These are phyloP conservation scores for Sepioteuthis lessoniana DNA, from an alignment of 2,888 invertebrate genomes.

Conservation along the genomic window DNA sequence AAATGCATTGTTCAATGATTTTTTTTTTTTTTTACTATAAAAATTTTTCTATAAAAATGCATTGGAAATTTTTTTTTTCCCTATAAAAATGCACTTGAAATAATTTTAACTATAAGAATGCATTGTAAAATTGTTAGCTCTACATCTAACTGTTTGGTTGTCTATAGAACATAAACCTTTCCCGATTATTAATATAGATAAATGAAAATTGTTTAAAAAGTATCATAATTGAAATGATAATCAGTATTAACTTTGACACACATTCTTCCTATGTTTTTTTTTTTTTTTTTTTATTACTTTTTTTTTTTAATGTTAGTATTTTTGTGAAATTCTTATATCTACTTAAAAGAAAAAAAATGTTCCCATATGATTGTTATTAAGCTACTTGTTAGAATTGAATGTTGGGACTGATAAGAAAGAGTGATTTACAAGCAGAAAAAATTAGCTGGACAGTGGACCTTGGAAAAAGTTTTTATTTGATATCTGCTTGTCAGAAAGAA, in stretches of 20 bases:
- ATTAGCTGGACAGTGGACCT: not conserved
- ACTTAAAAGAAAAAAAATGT: not conserved
- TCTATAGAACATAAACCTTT: too few species aligned
- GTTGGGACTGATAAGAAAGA: not conserved
- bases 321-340: not conserved
- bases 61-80: too few species aligned
- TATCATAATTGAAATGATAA: too few species aligned
- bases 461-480: not conserved
- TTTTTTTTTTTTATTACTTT: not conserved
- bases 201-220: too few species aligned
- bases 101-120: too few species aligned
- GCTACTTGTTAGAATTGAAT: not conserved
- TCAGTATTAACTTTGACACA: not conserved
- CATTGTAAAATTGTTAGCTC: too few species aligned
- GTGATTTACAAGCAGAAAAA: conserved; percentile 10
- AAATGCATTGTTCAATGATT: too few species aligned
- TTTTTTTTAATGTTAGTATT: not conserved
- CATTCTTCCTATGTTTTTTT: not conserved
- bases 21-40: too few species aligned
- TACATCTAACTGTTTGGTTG: too few species aligned
- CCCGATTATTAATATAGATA: too few species aligned
- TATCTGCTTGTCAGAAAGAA: not conserved
- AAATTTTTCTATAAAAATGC: too few species aligned
- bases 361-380: conserved; percentile 10
- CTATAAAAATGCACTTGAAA: too few species aligned